Percentiles rank a stretch among this genome's conserved stretches.
Conservation (phyloP, 2,113 vertebrate species). For the Mustelus asterias region DNA sequence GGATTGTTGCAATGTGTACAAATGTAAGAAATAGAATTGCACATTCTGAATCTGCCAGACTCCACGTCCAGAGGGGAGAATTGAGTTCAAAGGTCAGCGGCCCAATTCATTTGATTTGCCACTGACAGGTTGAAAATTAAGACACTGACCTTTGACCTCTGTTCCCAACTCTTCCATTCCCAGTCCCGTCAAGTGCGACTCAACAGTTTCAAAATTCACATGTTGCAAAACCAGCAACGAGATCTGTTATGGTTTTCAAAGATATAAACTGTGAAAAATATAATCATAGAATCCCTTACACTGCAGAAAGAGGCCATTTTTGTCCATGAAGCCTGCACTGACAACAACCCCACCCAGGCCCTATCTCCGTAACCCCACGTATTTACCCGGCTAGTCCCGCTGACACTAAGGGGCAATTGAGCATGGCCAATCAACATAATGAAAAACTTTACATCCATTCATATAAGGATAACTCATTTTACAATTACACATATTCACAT, state of each 20-base stretch:
- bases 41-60: background rate
- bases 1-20: background rate
- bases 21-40: background rate
- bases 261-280: background rate
- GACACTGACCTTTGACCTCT: background rate
- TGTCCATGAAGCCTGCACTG: too few species aligned
- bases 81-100: background rate
- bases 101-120: background rate
- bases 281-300: too few species aligned
- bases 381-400: too few species aligned
- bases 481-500: background rate
- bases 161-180: background rate
- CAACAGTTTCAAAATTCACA: background rate
- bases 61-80: background rate
- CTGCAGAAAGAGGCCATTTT: too few species aligned
- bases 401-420: too few species aligned
- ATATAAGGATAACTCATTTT: background rate
- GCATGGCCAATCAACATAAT: too few species aligned
- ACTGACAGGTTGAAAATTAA: background rate
- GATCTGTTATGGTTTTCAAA: background rate
- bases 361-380: too few species aligned
- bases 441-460: background rate
- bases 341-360: too few species aligned
- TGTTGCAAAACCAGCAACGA: background rate
- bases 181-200: background rate